A percentile compares a stretch with the other conserved stretches of the same genome.
These are phyloP conservation scores for Polyodon spathula DNA, from an alignment of 2,113 vertebrate species.

Conservation along the genomic window DNA sequence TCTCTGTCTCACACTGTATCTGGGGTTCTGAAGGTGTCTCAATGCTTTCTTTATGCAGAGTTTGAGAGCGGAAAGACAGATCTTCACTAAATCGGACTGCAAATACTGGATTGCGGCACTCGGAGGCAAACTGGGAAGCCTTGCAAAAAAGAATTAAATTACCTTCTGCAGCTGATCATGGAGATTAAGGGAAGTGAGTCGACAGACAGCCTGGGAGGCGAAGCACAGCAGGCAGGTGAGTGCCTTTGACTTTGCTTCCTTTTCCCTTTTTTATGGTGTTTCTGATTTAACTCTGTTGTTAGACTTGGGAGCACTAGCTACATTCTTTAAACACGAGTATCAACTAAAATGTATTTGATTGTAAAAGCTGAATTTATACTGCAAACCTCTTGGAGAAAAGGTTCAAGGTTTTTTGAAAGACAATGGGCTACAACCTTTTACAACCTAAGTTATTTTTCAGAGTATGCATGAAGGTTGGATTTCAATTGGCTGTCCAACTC, in stretches of 20 bases:
- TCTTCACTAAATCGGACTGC: slow-evolving; percentile 22
- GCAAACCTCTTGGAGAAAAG: too few relatives aligned
- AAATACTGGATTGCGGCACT: slow-evolving; percentile 29
- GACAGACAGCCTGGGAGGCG: slow-evolving; percentile 30
- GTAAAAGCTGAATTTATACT: too few relatives aligned
- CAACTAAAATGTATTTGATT: too few relatives aligned
- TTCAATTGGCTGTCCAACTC: background rate
- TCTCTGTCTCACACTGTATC: slow-evolving; percentile 4
- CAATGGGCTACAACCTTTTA: too few relatives aligned
- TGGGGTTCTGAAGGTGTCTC: slow-evolving; percentile 17
- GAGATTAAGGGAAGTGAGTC: slow-evolving; percentile 62
- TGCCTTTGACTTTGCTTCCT: background rate
- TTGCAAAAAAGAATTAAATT: slow-evolving; percentile 28
- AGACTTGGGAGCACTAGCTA: too few relatives aligned
- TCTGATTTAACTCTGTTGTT: background rate
- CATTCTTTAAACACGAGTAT: too few relatives aligned
- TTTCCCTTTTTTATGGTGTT: background rate
- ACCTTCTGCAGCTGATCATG: slow-evolving; percentile 46
- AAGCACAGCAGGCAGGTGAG: slow-evolving; percentile 10
- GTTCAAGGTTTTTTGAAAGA: too few relatives aligned
- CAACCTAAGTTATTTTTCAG: slow-evolving; percentile 3
- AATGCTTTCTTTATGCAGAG: slow-evolving; percentile 42
- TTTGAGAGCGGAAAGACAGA: slow-evolving; percentile 35
- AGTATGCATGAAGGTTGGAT: background rate
- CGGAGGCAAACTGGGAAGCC: slow-evolving; percentile 23